A percentile compares a stretch with the other conserved stretches of the same genome.
phyloP scores from a whole-genome alignment of 2,113 vertebrate species.

The Lutjanus erythropterus region DNA sequence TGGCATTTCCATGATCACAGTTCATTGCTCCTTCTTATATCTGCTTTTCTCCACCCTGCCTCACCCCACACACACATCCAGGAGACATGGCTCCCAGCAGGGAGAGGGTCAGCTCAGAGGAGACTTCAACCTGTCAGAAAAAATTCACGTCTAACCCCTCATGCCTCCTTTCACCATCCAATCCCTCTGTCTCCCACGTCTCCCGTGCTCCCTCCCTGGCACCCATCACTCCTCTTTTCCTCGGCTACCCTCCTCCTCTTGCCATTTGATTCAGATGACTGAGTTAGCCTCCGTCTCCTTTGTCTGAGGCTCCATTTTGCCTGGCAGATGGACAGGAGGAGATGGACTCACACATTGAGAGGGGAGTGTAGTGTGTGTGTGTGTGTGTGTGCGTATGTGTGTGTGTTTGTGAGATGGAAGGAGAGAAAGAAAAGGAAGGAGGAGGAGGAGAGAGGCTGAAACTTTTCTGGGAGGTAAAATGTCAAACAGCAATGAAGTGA shows the following conservation, averaged over 20 bases:
- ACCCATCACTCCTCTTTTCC: constrained; percentile 79
- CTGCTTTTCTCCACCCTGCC: constrained; percentile 50
- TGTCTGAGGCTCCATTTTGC: constrained; percentile 77
- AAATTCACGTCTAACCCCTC: constrained; percentile 80
- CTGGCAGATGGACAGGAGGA: constrained; percentile 77
- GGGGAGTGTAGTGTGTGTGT: constrained; percentile 22
- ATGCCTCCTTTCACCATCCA: constrained; percentile 75
- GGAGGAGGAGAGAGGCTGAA: constrained; percentile 51
- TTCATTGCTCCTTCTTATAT: constrained; percentile 61
- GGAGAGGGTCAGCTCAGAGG: constrained; percentile 80
- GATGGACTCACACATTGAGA: constrained; percentile 50
- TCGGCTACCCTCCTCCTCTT: constrained; percentile 64
- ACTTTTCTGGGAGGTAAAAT: constrained; percentile 75
- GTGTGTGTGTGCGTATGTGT: background rate
- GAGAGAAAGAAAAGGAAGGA: constrained; percentile 29
- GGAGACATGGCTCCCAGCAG: constrained; percentile 78
- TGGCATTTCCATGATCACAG: constrained; percentile 66
- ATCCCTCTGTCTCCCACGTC: constrained; percentile 52
- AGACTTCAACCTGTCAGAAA: constrained; percentile 87
- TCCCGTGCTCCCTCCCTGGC: constrained; percentile 66
- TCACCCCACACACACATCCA: constrained; percentile 68
- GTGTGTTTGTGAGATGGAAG: constrained; percentile 23
- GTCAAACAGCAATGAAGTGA: constrained; percentile 76
- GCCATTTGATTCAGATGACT: constrained; percentile 83
- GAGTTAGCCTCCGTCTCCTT: constrained; percentile 73